Conservation (phyloP, 2,113 vertebrate species). For the Paedocypris sp. region DNA sequence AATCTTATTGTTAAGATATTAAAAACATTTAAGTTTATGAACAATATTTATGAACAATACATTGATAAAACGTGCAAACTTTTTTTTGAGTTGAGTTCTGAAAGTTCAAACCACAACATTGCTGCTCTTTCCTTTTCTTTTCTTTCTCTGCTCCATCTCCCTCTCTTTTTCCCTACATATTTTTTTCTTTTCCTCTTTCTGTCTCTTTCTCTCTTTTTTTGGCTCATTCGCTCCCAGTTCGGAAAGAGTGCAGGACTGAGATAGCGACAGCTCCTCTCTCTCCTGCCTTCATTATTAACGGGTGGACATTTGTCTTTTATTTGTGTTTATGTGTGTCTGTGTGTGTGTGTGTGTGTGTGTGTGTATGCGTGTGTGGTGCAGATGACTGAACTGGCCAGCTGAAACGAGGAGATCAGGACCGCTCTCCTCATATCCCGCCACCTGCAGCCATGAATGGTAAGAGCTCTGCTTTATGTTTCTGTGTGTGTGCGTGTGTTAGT, state of each 20-base stretch:
- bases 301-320: slow-evolving; percentile 16
- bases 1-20: too few relatives aligned
- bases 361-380: slow-evolving; percentile 17
- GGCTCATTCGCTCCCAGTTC: neutral
- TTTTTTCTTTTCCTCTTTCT: neutral
- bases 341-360: neutral
- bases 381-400: slow-evolving; percentile 26
- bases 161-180: neutral
- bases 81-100: too few relatives aligned
- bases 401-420: slow-evolving; percentile 26
- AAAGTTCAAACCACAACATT: too few relatives aligned
- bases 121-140: too few relatives aligned
- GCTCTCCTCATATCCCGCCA: slow-evolving; percentile 17
- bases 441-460: slow-evolving; percentile 40
- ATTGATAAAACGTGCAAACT: too few relatives aligned
- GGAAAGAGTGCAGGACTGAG: slow-evolving; percentile 14
- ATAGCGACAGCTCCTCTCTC: slow-evolving; percentile 10
- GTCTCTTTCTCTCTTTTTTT: neutral
- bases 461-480: slow-evolving; percentile 14
- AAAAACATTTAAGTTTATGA: too few relatives aligned
- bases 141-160: neutral
- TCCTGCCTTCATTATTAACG: slow-evolving; percentile 25
- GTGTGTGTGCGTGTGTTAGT: neutral
- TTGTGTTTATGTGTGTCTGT: neutral
- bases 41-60: too few relatives aligned